phyloP scores from a whole-genome alignment of 2,113 vertebrate genomes.

The Laterallus jamaicensis region DNA sequence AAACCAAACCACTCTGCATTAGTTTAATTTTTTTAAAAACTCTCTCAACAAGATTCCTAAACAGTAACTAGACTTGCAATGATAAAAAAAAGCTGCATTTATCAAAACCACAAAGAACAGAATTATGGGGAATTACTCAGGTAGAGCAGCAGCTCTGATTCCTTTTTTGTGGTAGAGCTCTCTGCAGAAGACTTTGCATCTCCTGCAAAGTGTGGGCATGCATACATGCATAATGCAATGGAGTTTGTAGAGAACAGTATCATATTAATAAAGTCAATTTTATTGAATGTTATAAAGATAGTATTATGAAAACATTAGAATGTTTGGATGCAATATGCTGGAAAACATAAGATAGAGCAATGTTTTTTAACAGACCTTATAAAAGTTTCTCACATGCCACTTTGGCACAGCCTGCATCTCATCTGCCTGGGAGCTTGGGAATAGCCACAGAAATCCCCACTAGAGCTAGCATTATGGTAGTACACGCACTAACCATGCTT shows the following conservation, averaged over 20 bases:
- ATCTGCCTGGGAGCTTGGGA: neutral
- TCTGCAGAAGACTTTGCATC: neutral
- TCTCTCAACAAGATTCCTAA: neutral
- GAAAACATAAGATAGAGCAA: neutral
- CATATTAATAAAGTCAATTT: neutral
- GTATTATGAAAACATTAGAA: neutral
- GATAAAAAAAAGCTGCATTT: neutral
- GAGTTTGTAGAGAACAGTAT: neutral
- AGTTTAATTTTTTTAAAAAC: neutral
- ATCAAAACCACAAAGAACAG: neutral
- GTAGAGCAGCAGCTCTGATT: neutral
- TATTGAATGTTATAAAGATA: neutral
- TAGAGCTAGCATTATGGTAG: neutral
- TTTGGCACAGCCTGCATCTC: neutral
- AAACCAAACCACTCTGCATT: neutral
- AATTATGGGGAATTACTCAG: neutral
- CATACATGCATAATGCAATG: rapidly evolving
- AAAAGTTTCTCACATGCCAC: neutral
- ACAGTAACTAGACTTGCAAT: neutral
- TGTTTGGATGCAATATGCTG: neutral
- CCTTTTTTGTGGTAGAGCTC: neutral
- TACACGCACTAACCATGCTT: neutral
- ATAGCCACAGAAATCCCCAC: neutral
- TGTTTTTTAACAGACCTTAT: neutral
- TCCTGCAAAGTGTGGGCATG: neutral